These are phyloP conservation scores for Geotrupes spiniger DNA, from an alignment of 2,888 invertebrate genomes.

Conservation along the genomic window DNA sequence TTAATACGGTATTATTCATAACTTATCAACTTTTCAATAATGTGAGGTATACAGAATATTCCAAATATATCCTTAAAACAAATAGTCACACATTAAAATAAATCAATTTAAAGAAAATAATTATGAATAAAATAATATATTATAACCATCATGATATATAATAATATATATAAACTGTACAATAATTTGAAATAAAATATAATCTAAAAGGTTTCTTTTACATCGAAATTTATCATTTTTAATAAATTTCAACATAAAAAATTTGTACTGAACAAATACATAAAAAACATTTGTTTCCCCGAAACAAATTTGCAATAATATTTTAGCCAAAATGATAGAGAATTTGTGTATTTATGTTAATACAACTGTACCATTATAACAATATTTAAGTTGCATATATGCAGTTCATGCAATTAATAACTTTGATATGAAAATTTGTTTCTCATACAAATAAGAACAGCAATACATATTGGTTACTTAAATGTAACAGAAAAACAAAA, in stretches of 20 bases:
- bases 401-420: not conserved
- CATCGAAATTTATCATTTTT: slow-evolving; percentile 11
- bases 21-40: not conserved
- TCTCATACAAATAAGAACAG: too few species aligned
- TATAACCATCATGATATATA: slow-evolving; percentile 8
- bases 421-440: not conserved
- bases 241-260: slow-evolving; percentile 13
- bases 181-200: slow-evolving; percentile 18
- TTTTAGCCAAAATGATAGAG: not conserved
- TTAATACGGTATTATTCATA: too few species aligned
- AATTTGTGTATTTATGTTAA: not conserved
- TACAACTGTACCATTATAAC: not conserved
- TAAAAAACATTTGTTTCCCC: slow-evolving; percentile 6
- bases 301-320: slow-evolving; percentile 8
- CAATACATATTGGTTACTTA: too few species aligned
- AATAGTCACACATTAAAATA: slow-evolving; percentile 13
- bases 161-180: slow-evolving; percentile 18
- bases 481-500: too few species aligned
- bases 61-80: slow-evolving; percentile 9
- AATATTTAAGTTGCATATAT: not conserved
- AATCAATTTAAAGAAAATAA: slow-evolving; percentile 12
- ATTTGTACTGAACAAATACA: slow-evolving; percentile 17
- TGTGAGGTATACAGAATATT: slow-evolving; percentile 22
- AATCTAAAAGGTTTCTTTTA: slow-evolving; percentile 11
- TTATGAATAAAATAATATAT: slow-evolving; percentile 16